These are phyloP conservation scores for Sibirionetta formosa DNA, from an alignment of 2,797 vertebrate genomes.

Conservation along the genomic window DNA sequence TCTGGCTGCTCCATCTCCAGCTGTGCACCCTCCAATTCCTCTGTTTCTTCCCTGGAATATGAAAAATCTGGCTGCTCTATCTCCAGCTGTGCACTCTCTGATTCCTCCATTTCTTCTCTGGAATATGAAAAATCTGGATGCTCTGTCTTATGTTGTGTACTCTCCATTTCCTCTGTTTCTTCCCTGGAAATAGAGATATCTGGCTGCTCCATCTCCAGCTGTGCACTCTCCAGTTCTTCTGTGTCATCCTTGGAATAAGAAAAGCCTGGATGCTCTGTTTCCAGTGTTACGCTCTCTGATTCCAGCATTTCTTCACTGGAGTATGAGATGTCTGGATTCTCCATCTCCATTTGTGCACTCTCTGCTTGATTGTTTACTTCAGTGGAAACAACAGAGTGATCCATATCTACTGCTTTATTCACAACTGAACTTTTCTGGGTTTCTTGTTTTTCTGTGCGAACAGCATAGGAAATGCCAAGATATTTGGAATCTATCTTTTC, in stretches of 20 bases:
- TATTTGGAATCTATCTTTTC: conserved; percentile 52
- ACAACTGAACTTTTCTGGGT: neutral
- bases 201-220: neutral
- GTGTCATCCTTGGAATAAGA: conserved; percentile 31
- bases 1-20: neutral
- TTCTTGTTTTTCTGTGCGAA: neutral
- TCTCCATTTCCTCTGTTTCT: neutral
- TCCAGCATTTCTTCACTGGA: neutral
- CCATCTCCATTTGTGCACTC: neutral
- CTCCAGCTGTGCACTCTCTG: neutral
- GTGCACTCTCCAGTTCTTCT: neutral
- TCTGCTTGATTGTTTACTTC: neutral
- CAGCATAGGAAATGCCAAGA: conserved; percentile 24
- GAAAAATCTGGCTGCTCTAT: neutral
- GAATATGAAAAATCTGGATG: neutral
- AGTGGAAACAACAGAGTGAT: neutral
- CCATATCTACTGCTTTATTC: neutral
- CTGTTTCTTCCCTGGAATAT: neutral
- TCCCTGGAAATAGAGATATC: neutral
- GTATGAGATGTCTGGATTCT: neutral
- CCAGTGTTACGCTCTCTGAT: neutral
- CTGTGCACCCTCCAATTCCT: neutral
- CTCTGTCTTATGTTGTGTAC: neutral
- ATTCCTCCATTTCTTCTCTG: neutral
- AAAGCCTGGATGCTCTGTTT: conserved; percentile 15